Base-by-base conservation (phyloP, 2,888 invertebrate genomes). In the Torymus auratus region DNA sequence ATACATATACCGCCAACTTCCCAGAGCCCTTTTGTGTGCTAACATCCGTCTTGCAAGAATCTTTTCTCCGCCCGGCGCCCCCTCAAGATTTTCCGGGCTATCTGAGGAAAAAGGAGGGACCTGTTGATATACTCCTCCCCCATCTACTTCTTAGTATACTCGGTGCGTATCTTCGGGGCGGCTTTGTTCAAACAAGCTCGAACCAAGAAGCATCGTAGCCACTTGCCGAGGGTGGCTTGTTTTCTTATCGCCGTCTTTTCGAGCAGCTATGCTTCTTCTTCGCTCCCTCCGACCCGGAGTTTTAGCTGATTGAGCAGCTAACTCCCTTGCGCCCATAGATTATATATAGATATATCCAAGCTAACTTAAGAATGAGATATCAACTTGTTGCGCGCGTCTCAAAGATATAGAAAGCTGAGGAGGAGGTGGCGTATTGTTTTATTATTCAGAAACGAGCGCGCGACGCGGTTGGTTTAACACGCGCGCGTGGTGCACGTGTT, bases 331-430 rank as follows among this genome's bases (percentile, higher is more conserved):
- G 11, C 50, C 5, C 58, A 50, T 58, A 56, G 56, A 67, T 23
- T 23, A 56, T 7, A 68, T 1, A 13, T 78, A 64, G 12, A 64
- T n/a, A 64, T n/a, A 41, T 11, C 2, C 17, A 69, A 76, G 80
- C 80, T 15, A 15, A 61, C 20, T 50, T 14, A 70, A 72, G 72
- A 79, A 86, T 87, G 87, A 89, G 88, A 88, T 87, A 88, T 89
- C 89, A 88, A 90, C 90, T 89, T 89, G 90, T 90, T 89, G 89
- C 89, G 86, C 89, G 86, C 28, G 5, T 15, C 14, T 13, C 55
- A 0, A 53, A 70, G 78, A 55, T 17, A 73, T 23, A 11, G 17
- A 0, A 56, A 12, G 58, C 14, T 1, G 14, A 60, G 13, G 28
- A 28, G 3, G 28, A 7, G 0, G 28, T 28, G 28, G 50, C 55